Base-by-base conservation (phyloP, 2,797 vertebrate species). In the Pogoniulus pusillus region DNA sequence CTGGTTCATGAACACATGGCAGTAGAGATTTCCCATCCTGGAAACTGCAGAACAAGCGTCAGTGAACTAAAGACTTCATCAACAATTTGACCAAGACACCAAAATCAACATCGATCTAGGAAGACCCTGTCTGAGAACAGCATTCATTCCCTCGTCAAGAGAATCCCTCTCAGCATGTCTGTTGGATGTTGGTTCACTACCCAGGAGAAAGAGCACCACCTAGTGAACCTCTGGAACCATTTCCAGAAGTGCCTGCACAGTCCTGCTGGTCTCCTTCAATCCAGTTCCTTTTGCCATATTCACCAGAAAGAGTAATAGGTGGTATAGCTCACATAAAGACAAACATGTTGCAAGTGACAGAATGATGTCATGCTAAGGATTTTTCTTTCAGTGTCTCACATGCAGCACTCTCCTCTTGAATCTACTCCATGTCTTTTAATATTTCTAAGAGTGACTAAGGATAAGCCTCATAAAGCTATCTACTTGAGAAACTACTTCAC, bases 171-270 rank as follows among this genome's bases (percentile, higher is more conserved):
- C 39, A 34, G 53, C 20, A 37, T 2, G 49, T 80, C 54, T 6
- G 23, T 2, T 34, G 53, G 49, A 35, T 7, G 26, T 7, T 34
- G 8, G 14, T 1, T 76, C 39, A 8, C 29, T 74, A 37, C 49
- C 59, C 74, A 76, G 62, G n/a, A 68, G 26, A 16, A 76, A 76
- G 71, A 86, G 79, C 92, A 88, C 71, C 89, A 93, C 71, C 83
- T 92, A 86, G 81, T 74, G 92, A 90, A 91, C 8, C 20, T 73
- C n/a, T 1, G 0, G 4, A 37, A 82, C n/a, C 2, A 0, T 32
- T 53, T 70, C 39, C 39, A 47, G 63, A 64, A 75, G 51, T 27
- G 54, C 32, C 59, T 53, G 20, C 18, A n/a, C 53, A 39, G 16
- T 7, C 53, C 27, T 13, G 20, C 32, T 1, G 9, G n/a, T 32